Conservation (phyloP, 2,888 invertebrate species). For the Zele albiditarsus region DNA sequence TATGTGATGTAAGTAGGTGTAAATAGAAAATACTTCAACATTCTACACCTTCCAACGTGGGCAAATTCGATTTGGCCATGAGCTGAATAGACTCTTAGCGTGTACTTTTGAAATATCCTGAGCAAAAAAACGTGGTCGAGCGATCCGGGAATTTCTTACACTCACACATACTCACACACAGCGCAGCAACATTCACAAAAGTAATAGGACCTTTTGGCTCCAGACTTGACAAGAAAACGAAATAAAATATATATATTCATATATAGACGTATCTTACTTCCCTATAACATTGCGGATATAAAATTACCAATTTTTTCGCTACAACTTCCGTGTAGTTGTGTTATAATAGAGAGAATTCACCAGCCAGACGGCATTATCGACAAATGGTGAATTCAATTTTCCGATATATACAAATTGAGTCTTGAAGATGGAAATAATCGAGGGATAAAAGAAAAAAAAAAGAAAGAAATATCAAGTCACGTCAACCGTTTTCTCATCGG, state of each 20-base stretch:
- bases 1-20: too few relatives aligned
- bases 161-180: not conserved
- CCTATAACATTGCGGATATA: not conserved
- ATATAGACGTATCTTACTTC: not conserved
- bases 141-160: not conserved
- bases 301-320: constrained; percentile 3
- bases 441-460: not conserved
- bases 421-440: not conserved
- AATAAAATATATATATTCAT: not conserved
- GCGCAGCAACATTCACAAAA: not conserved
- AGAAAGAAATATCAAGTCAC: not conserved
- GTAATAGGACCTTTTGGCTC: constrained; percentile 1
- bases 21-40: not conserved
- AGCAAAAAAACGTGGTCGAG: not conserved
- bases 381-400: not conserved
- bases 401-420: not conserved
- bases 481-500: not conserved
- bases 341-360: not conserved
- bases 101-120: not conserved
- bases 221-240: not conserved
- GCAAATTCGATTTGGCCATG: not conserved
- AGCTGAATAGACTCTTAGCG: constrained; percentile 1
- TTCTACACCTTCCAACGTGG: not conserved
- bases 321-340: not conserved
- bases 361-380: not conserved